Conservation (phyloP, 2,113 vertebrate species). For the Pteruthius melanotis region DNA sequence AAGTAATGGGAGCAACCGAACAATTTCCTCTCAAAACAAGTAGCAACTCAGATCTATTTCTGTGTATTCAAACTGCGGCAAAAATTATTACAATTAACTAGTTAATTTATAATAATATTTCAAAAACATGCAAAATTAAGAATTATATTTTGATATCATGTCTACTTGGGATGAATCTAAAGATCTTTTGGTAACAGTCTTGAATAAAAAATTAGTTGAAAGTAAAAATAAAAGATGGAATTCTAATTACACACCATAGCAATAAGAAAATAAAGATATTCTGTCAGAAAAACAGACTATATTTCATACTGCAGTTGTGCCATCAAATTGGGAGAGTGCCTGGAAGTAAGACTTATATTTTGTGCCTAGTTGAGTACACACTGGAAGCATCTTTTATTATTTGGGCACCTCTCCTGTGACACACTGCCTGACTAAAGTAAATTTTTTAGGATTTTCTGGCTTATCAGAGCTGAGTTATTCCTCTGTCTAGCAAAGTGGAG, state of each 20-base stretch:
- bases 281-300: background rate
- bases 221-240: background rate
- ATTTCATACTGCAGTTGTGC: background rate
- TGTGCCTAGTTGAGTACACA: background rate
- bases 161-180: background rate
- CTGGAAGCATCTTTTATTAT: background rate
- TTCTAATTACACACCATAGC: background rate
- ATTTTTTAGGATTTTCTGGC: background rate
- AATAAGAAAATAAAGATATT: background rate
- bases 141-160: background rate
- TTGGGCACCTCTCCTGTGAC: background rate
- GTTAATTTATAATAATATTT: background rate
- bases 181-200: background rate
- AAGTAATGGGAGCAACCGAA: background rate
- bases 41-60: background rate
- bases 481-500: background rate
- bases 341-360: background rate
- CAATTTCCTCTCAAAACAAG: background rate
- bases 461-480: background rate
- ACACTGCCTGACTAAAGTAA: background rate
- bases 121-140: background rate
- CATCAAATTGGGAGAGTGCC: background rate
- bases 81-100: background rate
- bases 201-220: background rate
- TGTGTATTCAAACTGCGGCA: background rate